These are phyloP conservation scores for Drosophila phalerata DNA, from an alignment of 2,888 invertebrate species.

Conservation along the genomic window DNA sequence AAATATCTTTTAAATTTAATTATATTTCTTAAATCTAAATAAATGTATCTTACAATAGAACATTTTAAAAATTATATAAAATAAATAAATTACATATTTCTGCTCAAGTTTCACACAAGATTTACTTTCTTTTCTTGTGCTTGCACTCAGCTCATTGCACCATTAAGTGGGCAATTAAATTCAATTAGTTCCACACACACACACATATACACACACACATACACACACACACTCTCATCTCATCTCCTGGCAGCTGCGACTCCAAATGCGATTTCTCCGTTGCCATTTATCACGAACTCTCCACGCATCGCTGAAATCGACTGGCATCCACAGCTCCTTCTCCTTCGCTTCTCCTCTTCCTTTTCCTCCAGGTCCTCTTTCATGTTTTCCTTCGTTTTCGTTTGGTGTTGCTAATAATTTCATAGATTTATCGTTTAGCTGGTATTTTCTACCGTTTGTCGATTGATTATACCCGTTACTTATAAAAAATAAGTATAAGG, in stretches of 20 bases:
- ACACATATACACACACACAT: slow-evolving; percentile 18
- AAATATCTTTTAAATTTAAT: neutral
- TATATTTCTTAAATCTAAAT: neutral
- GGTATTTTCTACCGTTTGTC: slow-evolving; percentile 35
- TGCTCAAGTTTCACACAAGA: slow-evolving; percentile 19
- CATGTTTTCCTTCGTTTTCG: slow-evolving; percentile 53
- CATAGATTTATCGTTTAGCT: slow-evolving; percentile 67
- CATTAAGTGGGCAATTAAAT: slow-evolving; percentile 85
- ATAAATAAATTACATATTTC: neutral
- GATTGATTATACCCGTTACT: too few species aligned
- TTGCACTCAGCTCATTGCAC: slow-evolving; percentile 80
- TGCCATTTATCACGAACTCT: slow-evolving; percentile 53
- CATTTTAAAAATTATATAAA: too few species aligned
- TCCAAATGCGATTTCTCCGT: slow-evolving; percentile 16
- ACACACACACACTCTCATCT: neutral
- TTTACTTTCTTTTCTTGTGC: slow-evolving; percentile 45
- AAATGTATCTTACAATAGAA: too few species aligned
- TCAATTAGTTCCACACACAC: slow-evolving; percentile 80
- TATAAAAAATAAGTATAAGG: too few species aligned
- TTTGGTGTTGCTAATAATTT: slow-evolving; percentile 70
- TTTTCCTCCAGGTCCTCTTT: neutral
- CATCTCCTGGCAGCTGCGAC: slow-evolving; percentile 23
- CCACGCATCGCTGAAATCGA: slow-evolving; percentile 36
- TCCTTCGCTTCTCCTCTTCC: neutral
- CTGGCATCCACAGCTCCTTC: slow-evolving; percentile 1